Evolutionary conservation across 2,888 invertebrate species (phyloP).

Genomic region (Eupithecia subfuscata): DNA sequence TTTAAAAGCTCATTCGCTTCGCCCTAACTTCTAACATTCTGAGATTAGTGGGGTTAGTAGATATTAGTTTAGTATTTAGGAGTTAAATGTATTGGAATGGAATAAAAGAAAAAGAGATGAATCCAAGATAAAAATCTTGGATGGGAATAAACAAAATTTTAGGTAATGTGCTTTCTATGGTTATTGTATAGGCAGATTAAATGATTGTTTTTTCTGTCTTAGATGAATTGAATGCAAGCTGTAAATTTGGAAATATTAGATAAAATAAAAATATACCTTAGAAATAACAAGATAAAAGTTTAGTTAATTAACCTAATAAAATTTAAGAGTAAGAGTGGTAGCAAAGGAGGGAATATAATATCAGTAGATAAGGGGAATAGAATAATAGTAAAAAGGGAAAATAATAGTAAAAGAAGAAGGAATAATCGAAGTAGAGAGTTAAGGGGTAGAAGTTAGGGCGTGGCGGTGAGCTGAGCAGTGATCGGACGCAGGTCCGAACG

Average conservation of each 20-base stretch:
- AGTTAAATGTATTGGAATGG: neutral
- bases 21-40: conserved; percentile 80
- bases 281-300: neutral
- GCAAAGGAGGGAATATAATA: neutral
- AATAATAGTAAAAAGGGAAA: neutral
- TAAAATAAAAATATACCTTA: neutral
- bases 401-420: neutral
- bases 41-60: conserved; percentile 24
- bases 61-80: neutral
- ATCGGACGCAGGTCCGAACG: conserved; percentile 91
- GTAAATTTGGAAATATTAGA: neutral
- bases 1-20: conserved; percentile 78
- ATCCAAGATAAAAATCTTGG: neutral
- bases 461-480: conserved; percentile 75
- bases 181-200: neutral
- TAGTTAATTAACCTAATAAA: neutral
- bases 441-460: conserved; percentile 60
- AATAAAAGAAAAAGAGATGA: neutral
- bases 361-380: neutral
- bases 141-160: neutral
- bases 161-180: neutral
- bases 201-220: neutral
- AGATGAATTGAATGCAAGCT: neutral
- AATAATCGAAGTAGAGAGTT: conserved; percentile 7
- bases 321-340: neutral